Evolutionary conservation across 2,888 invertebrate species (phyloP).

Genomic region (Portevinia maculata): DNA sequence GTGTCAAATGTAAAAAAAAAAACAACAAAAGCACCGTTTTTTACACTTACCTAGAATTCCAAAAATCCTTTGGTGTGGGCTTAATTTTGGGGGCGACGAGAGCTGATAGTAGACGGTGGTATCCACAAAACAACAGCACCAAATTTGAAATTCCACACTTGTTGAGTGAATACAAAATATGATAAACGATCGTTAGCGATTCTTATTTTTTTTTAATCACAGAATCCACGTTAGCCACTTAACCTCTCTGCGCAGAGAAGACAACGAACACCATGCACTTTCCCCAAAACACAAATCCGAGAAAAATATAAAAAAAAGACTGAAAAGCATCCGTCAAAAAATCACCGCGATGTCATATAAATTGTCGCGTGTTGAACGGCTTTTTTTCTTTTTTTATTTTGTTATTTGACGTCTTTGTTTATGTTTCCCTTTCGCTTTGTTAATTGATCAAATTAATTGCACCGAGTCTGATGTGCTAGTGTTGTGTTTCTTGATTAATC

Average conservation of each 20-base stretch:
- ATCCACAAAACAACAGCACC: conserved; percentile 64
- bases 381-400: conserved; percentile 36
- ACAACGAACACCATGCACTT: conserved; percentile 43
- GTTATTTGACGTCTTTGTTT: conserved; percentile 33
- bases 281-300: conserved; percentile 39
- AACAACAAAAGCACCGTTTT: background rate
- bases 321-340: conserved; percentile 63
- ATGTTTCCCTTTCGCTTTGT: conserved; percentile 48
- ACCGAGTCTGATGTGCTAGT: conserved; percentile 43
- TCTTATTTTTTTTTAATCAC: conserved; percentile 27
- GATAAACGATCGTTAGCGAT: conserved; percentile 50
- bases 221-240: conserved; percentile 49
- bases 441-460: conserved; percentile 71
- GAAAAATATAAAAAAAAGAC: conserved; percentile 36
- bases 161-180: conserved; percentile 55
- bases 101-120: conserved; percentile 39
- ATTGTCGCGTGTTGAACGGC: conserved; percentile 61
- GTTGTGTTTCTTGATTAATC: conserved; percentile 48
- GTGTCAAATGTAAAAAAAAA: background rate
- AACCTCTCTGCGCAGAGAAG: conserved; percentile 38
- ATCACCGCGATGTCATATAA: conserved; percentile 57
- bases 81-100: conserved; percentile 27
- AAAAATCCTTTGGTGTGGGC: conserved; percentile 63
- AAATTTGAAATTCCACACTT: conserved; percentile 39
- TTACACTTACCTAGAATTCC: conserved; percentile 58